phyloP scores from a whole-genome alignment of 2,797 vertebrate genomes.

The Valencia hispanica region DNA sequence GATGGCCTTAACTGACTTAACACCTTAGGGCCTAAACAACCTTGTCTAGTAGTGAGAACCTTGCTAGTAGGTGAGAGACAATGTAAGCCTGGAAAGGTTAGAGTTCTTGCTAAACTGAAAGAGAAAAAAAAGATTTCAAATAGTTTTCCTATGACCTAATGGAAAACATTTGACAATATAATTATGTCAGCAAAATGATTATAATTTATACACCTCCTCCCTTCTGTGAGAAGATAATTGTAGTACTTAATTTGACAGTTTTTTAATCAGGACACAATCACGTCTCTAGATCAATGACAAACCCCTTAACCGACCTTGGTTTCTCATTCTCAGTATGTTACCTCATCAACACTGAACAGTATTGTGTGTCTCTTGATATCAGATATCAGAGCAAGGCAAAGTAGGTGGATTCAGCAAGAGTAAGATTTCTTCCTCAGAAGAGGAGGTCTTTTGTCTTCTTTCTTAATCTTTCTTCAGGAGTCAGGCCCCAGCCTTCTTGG shows the following conservation, averaged over 20 bases:
- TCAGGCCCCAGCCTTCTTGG: conserved; percentile 66
- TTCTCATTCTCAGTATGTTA: conserved; percentile 34
- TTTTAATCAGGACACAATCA: conserved; percentile 67
- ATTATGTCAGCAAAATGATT: conserved; percentile 22
- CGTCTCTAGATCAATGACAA: conserved; percentile 41
- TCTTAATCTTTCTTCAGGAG: conserved; percentile 63
- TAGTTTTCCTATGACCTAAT: not conserved
- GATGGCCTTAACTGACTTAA: not conserved
- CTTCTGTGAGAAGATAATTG: conserved; percentile 16
- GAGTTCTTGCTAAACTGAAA: not conserved
- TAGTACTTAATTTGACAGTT: conserved; percentile 53
- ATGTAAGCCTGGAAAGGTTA: not conserved
- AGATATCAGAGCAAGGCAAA: conserved; percentile 65
- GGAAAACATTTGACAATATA: not conserved
- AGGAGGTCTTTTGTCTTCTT: conserved; percentile 73
- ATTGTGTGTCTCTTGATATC: conserved; percentile 75
- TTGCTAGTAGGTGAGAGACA: not conserved
- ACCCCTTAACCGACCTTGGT: conserved; percentile 27
- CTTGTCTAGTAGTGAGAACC: not conserved
- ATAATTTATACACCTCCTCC: conserved; percentile 3
- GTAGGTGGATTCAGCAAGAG: conserved; percentile 64
- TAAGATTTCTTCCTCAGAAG: conserved; percentile 72
- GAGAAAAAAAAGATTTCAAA: not conserved
- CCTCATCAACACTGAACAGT: conserved; percentile 70
- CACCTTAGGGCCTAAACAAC: not conserved